phyloP scores from a whole-genome alignment of 2,113 vertebrate species.

The Rhodinocichla rosea region DNA sequence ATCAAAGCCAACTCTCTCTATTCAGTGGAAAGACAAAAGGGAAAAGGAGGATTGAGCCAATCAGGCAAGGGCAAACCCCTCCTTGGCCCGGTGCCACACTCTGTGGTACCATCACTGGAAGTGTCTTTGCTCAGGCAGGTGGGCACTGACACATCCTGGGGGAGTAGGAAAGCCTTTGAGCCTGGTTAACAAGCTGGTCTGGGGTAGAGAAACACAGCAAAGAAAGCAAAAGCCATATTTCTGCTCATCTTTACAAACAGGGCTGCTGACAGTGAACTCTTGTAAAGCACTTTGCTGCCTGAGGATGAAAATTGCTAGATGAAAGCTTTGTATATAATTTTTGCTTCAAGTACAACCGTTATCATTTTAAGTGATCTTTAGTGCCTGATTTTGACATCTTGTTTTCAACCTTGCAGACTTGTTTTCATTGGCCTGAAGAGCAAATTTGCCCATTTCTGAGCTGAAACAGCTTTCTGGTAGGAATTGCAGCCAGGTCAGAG shows the following conservation, averaged over 20 bases:
- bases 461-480: neutral
- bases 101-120: fast-evolving
- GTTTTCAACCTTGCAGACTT: slow-evolving; percentile 18
- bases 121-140: neutral
- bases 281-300: neutral
- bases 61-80: neutral
- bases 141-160: neutral
- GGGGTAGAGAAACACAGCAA: neutral
- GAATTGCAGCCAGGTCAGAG: neutral
- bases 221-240: neutral
- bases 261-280: neutral
- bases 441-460: neutral
- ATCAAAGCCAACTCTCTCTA: neutral
- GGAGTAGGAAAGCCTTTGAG: neutral
- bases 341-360: slow-evolving; percentile 4
- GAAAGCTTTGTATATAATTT: slow-evolving; percentile 18
- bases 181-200: neutral
- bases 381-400: slow-evolving; percentile 21
- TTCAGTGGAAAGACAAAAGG: neutral
- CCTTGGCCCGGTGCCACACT: fast-evolving
- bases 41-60: neutral
- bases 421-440: neutral
- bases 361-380: slow-evolving; percentile 35
- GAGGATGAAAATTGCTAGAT: slow-evolving; percentile 2
- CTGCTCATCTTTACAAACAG: neutral